phyloP scores from a whole-genome alignment of 1,140 invertebrate species.

The Lepidostoma basale region DNA sequence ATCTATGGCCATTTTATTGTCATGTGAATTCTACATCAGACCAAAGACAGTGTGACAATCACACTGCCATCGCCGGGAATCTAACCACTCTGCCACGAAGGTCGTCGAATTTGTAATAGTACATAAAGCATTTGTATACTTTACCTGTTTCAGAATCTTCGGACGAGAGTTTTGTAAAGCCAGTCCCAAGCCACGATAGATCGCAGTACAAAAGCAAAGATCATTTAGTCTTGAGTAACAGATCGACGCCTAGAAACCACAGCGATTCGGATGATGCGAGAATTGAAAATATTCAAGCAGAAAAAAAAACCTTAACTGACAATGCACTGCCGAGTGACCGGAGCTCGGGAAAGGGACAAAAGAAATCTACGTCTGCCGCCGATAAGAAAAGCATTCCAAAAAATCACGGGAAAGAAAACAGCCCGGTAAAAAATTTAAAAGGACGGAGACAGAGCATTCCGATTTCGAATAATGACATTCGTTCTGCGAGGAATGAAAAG shows the following conservation, averaged over 20 bases:
- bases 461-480: background rate
- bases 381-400: background rate
- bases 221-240: background rate
- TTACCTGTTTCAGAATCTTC: conserved; percentile 1
- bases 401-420: background rate
- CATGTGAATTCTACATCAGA: no score
- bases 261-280: background rate
- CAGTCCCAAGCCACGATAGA: background rate
- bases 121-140: no score
- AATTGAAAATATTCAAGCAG: no score
- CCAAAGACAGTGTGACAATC: no score
- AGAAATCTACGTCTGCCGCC: background rate
- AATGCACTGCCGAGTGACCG: conserved; percentile 7
- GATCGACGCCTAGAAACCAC: background rate
- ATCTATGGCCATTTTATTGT: no score
- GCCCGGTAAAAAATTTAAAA: conserved; percentile 9
- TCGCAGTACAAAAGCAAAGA: background rate
- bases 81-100: no score
- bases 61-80: no score
- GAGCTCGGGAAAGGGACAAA: background rate
- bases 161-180: conserved; percentile 7
- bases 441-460: background rate
- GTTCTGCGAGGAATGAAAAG: background rate
- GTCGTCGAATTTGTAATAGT: no score
- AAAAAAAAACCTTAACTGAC: no score